phyloP scores from a whole-genome alignment of 2,888 invertebrate species.

The Melolontha melolontha region DNA sequence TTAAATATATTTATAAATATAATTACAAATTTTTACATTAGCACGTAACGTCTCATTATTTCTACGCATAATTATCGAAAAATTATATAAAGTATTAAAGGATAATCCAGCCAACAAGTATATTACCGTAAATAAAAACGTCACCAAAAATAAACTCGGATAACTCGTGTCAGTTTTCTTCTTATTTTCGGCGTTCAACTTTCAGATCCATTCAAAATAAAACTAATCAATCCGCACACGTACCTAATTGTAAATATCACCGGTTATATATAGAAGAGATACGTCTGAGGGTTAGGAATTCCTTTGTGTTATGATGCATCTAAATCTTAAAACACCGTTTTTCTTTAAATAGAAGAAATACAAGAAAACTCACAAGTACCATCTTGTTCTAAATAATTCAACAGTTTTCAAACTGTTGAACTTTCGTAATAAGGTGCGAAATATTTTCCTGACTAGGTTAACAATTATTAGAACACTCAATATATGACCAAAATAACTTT shows the following conservation, averaged over 20 bases:
- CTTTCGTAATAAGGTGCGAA: conserved; percentile 18
- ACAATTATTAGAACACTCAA: conserved; percentile 31
- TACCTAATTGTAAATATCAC: conserved; percentile 22
- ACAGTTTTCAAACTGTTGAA: not conserved
- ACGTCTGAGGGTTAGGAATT: conserved; percentile 4
- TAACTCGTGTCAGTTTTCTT: not conserved
- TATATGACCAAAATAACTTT: conserved; percentile 33
- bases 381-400: not conserved
- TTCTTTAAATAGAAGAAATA: not conserved
- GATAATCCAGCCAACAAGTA: not conserved
- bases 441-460: conserved; percentile 31
- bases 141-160: conserved; percentile 16
- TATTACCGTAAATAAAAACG: conserved; percentile 1
- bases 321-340: not conserved
- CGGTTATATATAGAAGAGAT: conserved; percentile 7
- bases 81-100: not conserved
- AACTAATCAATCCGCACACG: conserved; percentile 21
- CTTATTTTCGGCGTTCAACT: conserved; percentile 9
- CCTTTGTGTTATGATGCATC: not conserved
- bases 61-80: no score
- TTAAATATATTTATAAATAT: no score
- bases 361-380: not conserved
- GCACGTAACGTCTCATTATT: no score
- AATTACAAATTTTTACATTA: no score
- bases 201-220: conserved; percentile 12